A percentile compares a stretch with the other conserved stretches of the same genome.
These are phyloP conservation scores for Falco novaeseelandiae DNA, from an alignment of 2,797 vertebrate species.

Conservation along the genomic window DNA sequence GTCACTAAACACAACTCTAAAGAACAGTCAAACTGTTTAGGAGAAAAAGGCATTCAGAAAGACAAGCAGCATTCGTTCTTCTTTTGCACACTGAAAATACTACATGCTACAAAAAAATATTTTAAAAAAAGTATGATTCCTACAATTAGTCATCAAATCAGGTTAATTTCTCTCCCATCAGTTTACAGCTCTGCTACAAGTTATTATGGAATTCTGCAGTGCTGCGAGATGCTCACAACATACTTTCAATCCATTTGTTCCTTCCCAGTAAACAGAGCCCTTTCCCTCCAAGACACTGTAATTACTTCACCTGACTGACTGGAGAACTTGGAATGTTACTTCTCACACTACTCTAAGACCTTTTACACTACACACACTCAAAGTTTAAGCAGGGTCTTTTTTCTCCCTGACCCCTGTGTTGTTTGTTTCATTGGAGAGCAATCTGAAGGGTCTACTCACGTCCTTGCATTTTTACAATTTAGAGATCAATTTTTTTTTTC, in stretches of 20 bases:
- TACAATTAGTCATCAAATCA: neutral
- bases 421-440: neutral
- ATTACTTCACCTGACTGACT: neutral
- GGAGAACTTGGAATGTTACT: neutral
- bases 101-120: neutral
- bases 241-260: neutral
- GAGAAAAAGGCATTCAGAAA: neutral
- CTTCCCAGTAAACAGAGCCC: neutral
- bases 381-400: neutral
- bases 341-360: neutral
- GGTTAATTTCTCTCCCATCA: neutral
- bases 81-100: neutral
- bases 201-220: neutral
- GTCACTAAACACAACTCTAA: neutral
- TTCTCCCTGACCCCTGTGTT: neutral
- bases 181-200: neutral
- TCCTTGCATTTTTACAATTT: neutral
- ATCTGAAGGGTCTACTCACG: neutral
- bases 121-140: neutral
- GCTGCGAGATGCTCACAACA: rapidly evolving
- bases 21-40: neutral
- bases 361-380: neutral
- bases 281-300: neutral
- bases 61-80: neutral
- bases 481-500: neutral